Evolutionary conservation across 2,888 invertebrate genomes (phyloP).

Genomic region (Lycocerus yunnanus): DNA sequence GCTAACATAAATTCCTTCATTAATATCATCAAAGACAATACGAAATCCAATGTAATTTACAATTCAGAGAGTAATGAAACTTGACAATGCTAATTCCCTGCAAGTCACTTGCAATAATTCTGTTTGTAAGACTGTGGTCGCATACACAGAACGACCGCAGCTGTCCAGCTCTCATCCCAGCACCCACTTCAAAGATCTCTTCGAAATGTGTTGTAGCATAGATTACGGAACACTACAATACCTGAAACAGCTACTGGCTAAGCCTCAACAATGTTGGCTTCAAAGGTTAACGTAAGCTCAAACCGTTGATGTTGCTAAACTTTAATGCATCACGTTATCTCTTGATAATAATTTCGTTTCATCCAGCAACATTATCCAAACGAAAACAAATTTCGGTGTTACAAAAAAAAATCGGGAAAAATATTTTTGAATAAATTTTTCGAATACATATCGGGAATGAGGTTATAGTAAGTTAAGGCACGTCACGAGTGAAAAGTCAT

Average conservation of each 20-base stretch:
- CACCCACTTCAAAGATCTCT: slow-evolving; percentile 32
- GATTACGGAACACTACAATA: slow-evolving; percentile 16
- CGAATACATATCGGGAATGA: slow-evolving; percentile 11
- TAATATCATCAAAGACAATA: slow-evolving; percentile 38
- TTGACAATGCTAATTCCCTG: slow-evolving; percentile 47
- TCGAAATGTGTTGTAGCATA: slow-evolving; percentile 20
- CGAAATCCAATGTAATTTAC: slow-evolving; percentile 36
- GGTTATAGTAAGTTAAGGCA: slow-evolving; percentile 30
- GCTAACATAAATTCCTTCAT: slow-evolving; percentile 27
- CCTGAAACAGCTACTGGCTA: slow-evolving; percentile 16
- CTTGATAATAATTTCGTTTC: not conserved
- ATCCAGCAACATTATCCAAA: not conserved
- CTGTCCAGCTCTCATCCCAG: slow-evolving; percentile 49
- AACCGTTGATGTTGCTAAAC: not conserved
- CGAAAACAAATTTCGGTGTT: not conserved
- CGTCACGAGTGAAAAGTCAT: slow-evolving; percentile 30
- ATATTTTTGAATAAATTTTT: not conserved
- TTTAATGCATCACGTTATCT: not conserved
- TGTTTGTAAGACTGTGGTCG: slow-evolving; percentile 50
- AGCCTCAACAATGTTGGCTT: slow-evolving; percentile 21
- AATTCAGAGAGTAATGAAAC: slow-evolving; percentile 44
- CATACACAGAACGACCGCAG: slow-evolving; percentile 44
- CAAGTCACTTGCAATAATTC: slow-evolving; percentile 54
- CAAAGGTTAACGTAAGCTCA: slow-evolving; percentile 12
- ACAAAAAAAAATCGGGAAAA: not conserved